Percentiles rank a stretch among this genome's conserved stretches.
These are phyloP conservation scores for Silurus aristotelis DNA, from an alignment of 2,797 vertebrate species.

Conservation along the genomic window DNA sequence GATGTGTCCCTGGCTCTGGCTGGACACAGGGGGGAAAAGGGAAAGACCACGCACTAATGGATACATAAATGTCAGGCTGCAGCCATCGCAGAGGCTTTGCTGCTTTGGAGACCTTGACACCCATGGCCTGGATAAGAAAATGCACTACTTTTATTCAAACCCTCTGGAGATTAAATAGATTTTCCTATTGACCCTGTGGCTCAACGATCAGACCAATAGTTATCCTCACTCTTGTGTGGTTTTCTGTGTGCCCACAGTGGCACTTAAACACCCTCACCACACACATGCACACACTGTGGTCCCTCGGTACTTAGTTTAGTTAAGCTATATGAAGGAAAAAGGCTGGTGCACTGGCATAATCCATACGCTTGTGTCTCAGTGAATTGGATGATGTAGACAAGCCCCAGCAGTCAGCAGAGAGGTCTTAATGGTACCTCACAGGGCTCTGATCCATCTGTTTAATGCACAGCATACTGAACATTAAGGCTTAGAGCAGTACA, in stretches of 20 bases:
- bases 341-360: constrained; percentile 69
- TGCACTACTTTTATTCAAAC: constrained; percentile 48
- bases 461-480: constrained; percentile 60
- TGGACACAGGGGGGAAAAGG: constrained; percentile 17
- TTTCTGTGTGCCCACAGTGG: constrained; percentile 65
- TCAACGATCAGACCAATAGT: constrained; percentile 60
- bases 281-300: not conserved
- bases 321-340: constrained; percentile 63
- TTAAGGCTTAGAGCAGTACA: constrained; percentile 32
- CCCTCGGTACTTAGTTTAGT: constrained; percentile 35
- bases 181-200: constrained; percentile 66
- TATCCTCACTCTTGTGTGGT: constrained; percentile 54
- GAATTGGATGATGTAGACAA: constrained; percentile 79
- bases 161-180: constrained; percentile 63
- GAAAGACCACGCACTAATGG: constrained; percentile 49
- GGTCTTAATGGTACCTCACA: constrained; percentile 67
- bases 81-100: constrained; percentile 46
- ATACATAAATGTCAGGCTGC: constrained; percentile 48
- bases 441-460: constrained; percentile 72
- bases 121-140: constrained; percentile 60
- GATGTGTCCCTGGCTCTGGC: constrained; percentile 60
- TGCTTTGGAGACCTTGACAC: constrained; percentile 52
- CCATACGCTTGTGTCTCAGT: constrained; percentile 74
- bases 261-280: constrained; percentile 24
- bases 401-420: constrained; percentile 69